phyloP scores from a whole-genome alignment of 2,888 invertebrate genomes.

The Sepiola atlantica region DNA sequence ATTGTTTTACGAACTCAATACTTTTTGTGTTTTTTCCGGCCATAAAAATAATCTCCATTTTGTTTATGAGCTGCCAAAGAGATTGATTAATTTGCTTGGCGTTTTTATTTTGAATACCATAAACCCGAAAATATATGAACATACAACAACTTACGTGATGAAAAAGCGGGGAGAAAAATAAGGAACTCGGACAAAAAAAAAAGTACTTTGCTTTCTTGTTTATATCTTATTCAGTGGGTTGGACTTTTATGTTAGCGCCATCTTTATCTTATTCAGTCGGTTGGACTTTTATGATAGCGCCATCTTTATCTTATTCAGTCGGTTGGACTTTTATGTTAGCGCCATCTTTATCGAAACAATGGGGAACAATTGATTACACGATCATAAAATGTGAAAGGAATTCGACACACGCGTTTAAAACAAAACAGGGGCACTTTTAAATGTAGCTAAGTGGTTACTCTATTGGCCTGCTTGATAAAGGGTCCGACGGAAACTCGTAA shows the following conservation, averaged over 20 bases:
- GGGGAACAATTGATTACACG: not conserved
- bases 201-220: not conserved
- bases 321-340: not conserved
- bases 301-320: not conserved
- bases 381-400: not conserved
- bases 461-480: not conserved
- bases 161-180: not conserved
- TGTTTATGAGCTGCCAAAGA: not conserved
- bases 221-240: not conserved
- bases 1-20: not conserved
- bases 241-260: not conserved
- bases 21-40: not conserved
- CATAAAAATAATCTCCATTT: not conserved
- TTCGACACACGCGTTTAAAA: not conserved
- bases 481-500: too few species aligned
- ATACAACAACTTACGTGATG: not conserved
- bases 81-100: not conserved
- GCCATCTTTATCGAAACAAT: not conserved
- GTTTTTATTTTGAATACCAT: not conserved
- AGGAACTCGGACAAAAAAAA: too few species aligned
- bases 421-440: not conserved
- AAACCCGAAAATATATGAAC: not conserved
- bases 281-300: not conserved
- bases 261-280: not conserved
- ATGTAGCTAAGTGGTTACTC: not conserved